phyloP scores from a whole-genome alignment of 2,888 invertebrate genomes.

The Drosophila anceps region DNA sequence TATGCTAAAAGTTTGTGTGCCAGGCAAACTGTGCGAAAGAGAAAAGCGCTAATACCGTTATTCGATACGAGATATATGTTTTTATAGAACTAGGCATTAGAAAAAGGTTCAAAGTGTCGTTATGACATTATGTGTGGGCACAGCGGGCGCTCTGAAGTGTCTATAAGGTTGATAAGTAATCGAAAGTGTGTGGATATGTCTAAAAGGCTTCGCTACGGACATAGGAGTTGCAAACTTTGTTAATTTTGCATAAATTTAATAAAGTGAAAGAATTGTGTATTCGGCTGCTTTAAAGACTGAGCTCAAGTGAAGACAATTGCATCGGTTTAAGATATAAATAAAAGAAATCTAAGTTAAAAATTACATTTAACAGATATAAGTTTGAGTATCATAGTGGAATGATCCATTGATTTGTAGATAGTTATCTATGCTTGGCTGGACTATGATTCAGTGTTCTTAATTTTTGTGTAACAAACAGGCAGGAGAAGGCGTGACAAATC shows the following conservation, averaged over 20 bases:
- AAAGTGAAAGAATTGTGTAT: not conserved
- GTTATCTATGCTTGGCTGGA: too few relatives aligned
- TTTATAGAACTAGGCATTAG: slow-evolving; percentile 22
- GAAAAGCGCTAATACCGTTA: slow-evolving; percentile 45
- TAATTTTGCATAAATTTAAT: not conserved
- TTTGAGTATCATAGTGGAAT: not conserved
- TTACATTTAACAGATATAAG: not conserved
- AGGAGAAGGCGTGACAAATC: too few relatives aligned
- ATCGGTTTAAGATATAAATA: too few relatives aligned
- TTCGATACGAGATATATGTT: slow-evolving; percentile 40
- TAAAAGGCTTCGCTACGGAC: not conserved
- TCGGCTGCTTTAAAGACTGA: too few relatives aligned
- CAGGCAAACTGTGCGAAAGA: slow-evolving; percentile 44
- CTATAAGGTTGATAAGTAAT: slow-evolving; percentile 4
- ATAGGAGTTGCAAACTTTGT: not conserved
- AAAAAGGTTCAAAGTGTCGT: slow-evolving; percentile 32
- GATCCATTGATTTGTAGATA: not conserved
- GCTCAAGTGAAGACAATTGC: not conserved
- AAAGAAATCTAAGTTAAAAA: too few relatives aligned
- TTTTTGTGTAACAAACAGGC: not conserved
- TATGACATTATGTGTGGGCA: slow-evolving; percentile 28
- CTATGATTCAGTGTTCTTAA: not conserved
- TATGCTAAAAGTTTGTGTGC: slow-evolving; percentile 65
- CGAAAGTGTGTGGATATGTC: not conserved
- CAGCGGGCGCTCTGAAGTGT: not conserved